Base-by-base conservation (phyloP, 2,888 invertebrate genomes). In the Aphelenchoides bicaudatus region DNA sequence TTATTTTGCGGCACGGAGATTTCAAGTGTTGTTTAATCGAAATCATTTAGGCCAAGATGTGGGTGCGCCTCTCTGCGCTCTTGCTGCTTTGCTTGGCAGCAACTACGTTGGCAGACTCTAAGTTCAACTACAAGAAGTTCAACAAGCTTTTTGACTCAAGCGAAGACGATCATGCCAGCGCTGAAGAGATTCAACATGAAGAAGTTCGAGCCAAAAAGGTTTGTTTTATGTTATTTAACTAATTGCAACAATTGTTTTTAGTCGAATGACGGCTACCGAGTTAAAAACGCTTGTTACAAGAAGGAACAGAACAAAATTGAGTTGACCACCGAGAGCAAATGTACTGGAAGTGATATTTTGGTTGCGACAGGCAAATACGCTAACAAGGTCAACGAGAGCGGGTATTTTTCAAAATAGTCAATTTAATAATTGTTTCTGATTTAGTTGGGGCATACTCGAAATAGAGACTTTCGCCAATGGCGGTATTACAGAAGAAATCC, bases 361-460 rank as follows among this genome's bases (percentile, higher is more conserved):
- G 68, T 76, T 6, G 76, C 76, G 1, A 47, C 71, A 10, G 76
- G 76, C 39, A 65, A 64, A 19, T 76, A 77, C 59, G 58, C 65
- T 13, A 77, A 78, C 50, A 67, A 66, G 43, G 73, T 75, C 30
- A 76, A 76, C 59, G 63, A 68, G 13, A 76, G 74, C 27, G 76
- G 73, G 70, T 72, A 25, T 48, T 49, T 31, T n/a, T 39, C 27
- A 58, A 13, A 27, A 34, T 19, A 21, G 16, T 23, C 8, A 19
- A 10, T 49, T 60, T 19, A 4, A 63, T 58, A 49, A n/a, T 16
- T 49, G 21, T 50, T 48, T 8, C 31, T n/a, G 30, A 23, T 59
- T 34, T 53, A 71, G 73, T 57, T 76, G 76, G 76, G 76, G 76
- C 48, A 69, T 73, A 39, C 67, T 76, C 16, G 76, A 76, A 50